Percentiles rank a stretch among this genome's conserved stretches.
Evolutionary conservation across 2,113 vertebrate species (phyloP).

Genomic region (Maccullochella peelii): DNA sequence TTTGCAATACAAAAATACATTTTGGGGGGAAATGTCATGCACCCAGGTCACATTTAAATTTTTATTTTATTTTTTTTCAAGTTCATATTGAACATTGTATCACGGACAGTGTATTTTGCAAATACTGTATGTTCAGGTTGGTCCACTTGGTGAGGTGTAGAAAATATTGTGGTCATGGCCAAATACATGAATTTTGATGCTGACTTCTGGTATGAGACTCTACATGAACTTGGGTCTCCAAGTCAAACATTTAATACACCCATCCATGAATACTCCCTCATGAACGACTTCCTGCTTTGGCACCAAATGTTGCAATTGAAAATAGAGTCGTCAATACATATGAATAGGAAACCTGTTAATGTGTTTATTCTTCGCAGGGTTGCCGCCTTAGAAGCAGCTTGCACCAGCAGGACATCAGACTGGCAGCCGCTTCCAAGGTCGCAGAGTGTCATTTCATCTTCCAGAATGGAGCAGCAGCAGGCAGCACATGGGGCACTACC

Average conservation of each 20-base stretch:
- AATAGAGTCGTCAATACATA: no score
- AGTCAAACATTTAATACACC: neutral
- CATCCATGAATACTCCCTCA: neutral
- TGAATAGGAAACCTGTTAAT: neutral
- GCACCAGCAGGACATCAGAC: slow-evolving; percentile 31
- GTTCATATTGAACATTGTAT: no score
- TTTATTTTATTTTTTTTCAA: no score
- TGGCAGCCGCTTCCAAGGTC: slow-evolving; percentile 49
- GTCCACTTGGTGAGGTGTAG: neutral
- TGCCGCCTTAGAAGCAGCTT: slow-evolving; percentile 71
- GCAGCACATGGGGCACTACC: slow-evolving; percentile 83
- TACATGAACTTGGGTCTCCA: neutral
- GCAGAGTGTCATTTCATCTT: slow-evolving; percentile 45
- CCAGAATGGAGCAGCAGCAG: slow-evolving; percentile 75
- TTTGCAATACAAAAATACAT: no score
- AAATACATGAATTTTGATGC: neutral
- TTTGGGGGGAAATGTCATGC: no score
- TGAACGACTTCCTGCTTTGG: neutral
- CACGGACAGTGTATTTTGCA: no score
- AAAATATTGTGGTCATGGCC: neutral
- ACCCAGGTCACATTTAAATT: no score
- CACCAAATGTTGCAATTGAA: neutral
- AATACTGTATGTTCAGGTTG: neutral
- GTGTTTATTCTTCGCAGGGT: slow-evolving; percentile 72
- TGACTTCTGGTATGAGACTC: neutral